Base-by-base conservation (phyloP, 2,113 vertebrate genomes). In the Clarias gariepinus region DNA sequence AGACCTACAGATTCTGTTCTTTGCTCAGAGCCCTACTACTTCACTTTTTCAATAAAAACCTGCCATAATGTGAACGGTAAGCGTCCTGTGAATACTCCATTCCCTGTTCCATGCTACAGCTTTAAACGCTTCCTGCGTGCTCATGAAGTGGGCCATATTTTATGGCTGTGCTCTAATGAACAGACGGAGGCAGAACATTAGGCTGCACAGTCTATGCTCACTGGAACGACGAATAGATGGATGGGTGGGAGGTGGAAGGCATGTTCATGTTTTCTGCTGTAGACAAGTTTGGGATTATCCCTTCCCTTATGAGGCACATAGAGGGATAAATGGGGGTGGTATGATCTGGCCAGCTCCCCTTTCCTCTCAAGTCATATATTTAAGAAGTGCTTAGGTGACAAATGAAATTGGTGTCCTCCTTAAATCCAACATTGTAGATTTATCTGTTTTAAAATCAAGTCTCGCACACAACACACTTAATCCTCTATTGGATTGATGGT, bases 221-320 rank as follows among this genome's bases (percentile, higher is more conserved):
- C 33, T 12, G 36, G 60, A 57, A 28, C 79, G 61, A 76, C 71
- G 52, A 63, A 52, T 36, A 57, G 36, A 57, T 15, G 4, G 1
- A 12, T 47, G 73, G n/a, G 28, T 21, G 12, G 73, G 41, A 23
- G 13, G 85, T 25, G 12, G 3, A 16, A 41, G 63, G 73, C 36
- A 74, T 66, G 61, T 53, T 68, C n/a, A 11, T 86, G 78, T 73
- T 52, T 57, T 28, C 21, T 79, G 36, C 57, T 76, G 71, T 85
- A 85, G 71, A 85, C 83, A 47, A 52, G 16, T 52, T 41, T 76
- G 71, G 11, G 57, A 47, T 76, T 11, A 16, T 63, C 15, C 52
- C 58, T 60, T 61, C 41, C 47, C 47, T 47, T 25, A 47, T 25
- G 73, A 76, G 12, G 2, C 4, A 0, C 18, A 52, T 4, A 52